Base-by-base conservation (phyloP, 2,113 vertebrate species). In the Bos indicus region DNA sequence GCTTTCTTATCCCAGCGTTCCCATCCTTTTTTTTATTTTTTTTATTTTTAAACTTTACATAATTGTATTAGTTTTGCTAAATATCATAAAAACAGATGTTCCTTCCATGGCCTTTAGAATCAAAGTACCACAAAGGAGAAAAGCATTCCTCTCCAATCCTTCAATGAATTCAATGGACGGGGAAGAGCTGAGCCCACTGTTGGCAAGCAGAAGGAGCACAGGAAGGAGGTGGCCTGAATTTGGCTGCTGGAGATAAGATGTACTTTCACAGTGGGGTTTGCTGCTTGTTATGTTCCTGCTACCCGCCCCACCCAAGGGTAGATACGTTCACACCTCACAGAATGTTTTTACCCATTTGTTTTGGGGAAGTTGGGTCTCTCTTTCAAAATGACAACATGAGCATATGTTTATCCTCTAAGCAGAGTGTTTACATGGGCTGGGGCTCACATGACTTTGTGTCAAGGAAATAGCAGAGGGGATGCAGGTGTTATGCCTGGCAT, bases 321-420 rank as follows among this genome's bases (percentile, higher is more conserved):
- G 94, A 71, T 33, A 3, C 2, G 86, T 33, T 83, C 77, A 54
- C 11, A 90, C 90, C 93, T 92, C 96, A 46, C 33, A 54, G 48
- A 67, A 57, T 82, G 96, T 94, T 98, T 97, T 98, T 96, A 96
- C 89, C 81, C 93, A 78, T 15, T 87, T 12, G 21, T 15, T 12
- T 92, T 84, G 36, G 90, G 95, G 94, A 96, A 98, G 52, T 93
- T 97, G 92, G 56, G 48, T 30, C 43, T 67, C 52, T 95, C 88
- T 98, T 98, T 97, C 89, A 98, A 98, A 98, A 98, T 7, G 33
- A 59, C 62, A 36, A 60, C 71, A 91, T 48, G 89, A 57, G 51
- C 88, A 95, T 67, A 1, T 87, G 15, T 89, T 62, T 59, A 91
- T 46, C n/a, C 94, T 94, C 81, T 21, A 83, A 83, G 30, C 83